Conservation (phyloP, 2,888 invertebrate species). For the Stenodema calcarata region DNA sequence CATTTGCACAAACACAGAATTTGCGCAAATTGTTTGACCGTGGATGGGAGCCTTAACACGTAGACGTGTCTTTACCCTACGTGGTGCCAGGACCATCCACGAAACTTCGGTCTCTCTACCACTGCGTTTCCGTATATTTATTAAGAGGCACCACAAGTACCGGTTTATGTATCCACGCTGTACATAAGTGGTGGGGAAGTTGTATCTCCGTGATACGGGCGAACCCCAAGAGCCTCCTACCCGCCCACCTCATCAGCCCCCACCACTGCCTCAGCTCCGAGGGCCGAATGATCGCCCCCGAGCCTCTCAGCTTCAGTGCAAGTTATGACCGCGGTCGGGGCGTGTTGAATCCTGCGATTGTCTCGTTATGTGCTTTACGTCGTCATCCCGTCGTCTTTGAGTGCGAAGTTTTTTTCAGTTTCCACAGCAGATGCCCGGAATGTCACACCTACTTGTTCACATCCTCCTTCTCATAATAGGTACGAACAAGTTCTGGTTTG, state of each 20-base stretch:
- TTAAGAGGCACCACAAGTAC: too few species aligned
- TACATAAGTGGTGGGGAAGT: not conserved
- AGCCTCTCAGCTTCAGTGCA: conserved; percentile 16
- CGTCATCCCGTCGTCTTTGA: not conserved
- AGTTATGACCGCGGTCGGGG: not conserved
- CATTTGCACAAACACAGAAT: too few species aligned
- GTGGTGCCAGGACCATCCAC: too few species aligned
- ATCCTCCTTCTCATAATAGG: conserved; percentile 19
- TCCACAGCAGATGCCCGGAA: not conserved
- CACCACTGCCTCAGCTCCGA: not conserved
- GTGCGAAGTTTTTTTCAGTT: not conserved
- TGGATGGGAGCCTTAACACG: too few species aligned
- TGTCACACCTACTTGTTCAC: conserved; percentile 7
- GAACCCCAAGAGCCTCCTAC: not conserved
- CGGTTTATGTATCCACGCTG: not conserved
- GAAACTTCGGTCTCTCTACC: too few species aligned
- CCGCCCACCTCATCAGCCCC: not conserved
- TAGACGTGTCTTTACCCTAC: too few species aligned
- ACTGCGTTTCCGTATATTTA: too few species aligned
- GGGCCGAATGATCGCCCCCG: not conserved
- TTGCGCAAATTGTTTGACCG: too few species aligned
- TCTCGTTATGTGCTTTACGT: conserved; percentile 21
- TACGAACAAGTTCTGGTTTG: not conserved
- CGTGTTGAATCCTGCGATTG: not conserved
- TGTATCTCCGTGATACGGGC: not conserved